These are phyloP conservation scores for Trichomalopsis sarcophagae DNA, from an alignment of 1,140 invertebrate species.

Conservation along the genomic window DNA sequence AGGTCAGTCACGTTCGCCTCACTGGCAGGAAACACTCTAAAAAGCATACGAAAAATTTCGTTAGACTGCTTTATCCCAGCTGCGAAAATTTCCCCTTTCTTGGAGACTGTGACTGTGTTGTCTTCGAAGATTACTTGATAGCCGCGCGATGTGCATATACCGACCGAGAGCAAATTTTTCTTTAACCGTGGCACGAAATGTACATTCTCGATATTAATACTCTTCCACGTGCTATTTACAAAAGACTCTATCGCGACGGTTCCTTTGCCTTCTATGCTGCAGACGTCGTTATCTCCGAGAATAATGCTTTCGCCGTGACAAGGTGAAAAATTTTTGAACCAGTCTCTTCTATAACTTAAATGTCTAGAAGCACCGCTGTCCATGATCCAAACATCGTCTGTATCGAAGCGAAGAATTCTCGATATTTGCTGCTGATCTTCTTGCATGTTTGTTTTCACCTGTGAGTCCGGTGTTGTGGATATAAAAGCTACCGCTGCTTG, in stretches of 20 bases:
- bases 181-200: not conserved
- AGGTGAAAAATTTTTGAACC: too few species aligned
- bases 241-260: not conserved
- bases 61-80: not conserved
- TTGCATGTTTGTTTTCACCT: too few species aligned
- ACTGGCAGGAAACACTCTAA: not conserved
- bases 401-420: too few species aligned
- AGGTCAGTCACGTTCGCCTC: too few species aligned
- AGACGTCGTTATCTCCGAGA: not conserved
- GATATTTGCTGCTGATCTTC: too few species aligned
- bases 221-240: not conserved
- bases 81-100: not conserved
- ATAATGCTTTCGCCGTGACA: too few species aligned
- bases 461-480: too few species aligned
- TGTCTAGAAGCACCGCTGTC: not conserved
- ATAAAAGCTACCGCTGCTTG: too few species aligned
- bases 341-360: not conserved
- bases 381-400: not conserved
- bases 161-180: not conserved
- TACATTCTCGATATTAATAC: not conserved
- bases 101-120: not conserved
- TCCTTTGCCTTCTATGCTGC: not conserved
- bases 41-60: not conserved
- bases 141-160: not conserved
- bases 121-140: not conserved